phyloP scores from a whole-genome alignment of 2,113 vertebrate genomes.

The Lepus timidus region DNA sequence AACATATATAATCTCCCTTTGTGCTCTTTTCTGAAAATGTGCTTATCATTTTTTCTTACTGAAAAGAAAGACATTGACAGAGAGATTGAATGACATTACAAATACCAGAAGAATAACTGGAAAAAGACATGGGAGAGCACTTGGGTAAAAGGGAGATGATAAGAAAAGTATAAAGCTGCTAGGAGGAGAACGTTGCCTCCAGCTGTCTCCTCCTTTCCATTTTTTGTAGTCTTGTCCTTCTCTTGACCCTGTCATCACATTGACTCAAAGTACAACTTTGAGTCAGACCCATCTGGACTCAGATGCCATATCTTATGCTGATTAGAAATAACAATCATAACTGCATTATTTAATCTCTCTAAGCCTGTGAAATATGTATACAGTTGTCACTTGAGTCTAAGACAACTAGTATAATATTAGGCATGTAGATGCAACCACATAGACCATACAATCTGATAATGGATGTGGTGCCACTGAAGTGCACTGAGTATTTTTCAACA shows the following conservation, averaged over 20 bases:
- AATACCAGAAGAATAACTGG: constrained; percentile 64
- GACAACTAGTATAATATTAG: neutral
- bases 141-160: neutral
- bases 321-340: neutral
- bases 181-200: neutral
- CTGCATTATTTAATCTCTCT: neutral
- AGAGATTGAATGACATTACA: constrained; percentile 69
- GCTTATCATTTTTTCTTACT: constrained; percentile 82
- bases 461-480: neutral
- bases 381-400: neutral
- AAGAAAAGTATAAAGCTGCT: constrained; percentile 58
- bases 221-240: neutral
- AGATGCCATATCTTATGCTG: neutral
- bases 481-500: neutral
- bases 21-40: constrained; percentile 79
- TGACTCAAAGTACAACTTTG: neutral
- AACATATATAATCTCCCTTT: constrained; percentile 77
- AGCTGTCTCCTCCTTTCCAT: neutral
- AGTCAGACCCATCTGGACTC: neutral
- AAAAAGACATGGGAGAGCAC: constrained; percentile 17
- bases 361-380: neutral
- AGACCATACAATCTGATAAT: neutral
- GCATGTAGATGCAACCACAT: neutral
- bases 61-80: constrained; percentile 71
- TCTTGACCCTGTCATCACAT: neutral